These are phyloP conservation scores for Melanargia galathea DNA, from an alignment of 2,888 invertebrate species.

Conservation along the genomic window DNA sequence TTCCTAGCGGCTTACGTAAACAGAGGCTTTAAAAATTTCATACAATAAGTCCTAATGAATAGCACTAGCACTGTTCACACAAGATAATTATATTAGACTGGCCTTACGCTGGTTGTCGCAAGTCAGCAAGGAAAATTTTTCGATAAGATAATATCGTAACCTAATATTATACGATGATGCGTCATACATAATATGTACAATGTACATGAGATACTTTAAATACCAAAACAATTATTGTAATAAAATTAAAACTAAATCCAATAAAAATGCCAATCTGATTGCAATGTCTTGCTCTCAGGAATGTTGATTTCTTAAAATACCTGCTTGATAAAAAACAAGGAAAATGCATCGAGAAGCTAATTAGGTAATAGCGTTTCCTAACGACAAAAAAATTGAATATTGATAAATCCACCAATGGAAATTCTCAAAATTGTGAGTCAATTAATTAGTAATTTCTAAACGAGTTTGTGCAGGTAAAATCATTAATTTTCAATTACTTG, in stretches of 20 bases:
- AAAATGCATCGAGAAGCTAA: too few species aligned
- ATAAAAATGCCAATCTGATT: neutral
- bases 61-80: conserved; percentile 57
- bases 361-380: neutral
- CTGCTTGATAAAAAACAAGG: too few species aligned
- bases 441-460: neutral
- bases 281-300: neutral
- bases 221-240: neutral
- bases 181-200: neutral
- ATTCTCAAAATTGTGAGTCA: conserved; percentile 3
- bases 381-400: neutral
- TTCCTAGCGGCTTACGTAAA: conserved; percentile 39
- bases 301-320: neutral
- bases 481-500: neutral
- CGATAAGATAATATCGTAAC: conserved; percentile 64
- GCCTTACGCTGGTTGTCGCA: conserved; percentile 52
- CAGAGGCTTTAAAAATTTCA: conserved; percentile 26
- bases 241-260: neutral
- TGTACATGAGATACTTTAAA: too few species aligned
- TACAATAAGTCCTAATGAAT: conserved; percentile 46
- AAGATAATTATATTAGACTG: conserved; percentile 55
- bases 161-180: conserved; percentile 2
- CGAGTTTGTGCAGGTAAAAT: neutral
- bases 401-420: neutral
- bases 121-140: conserved; percentile 47